Evolutionary conservation across 2,113 vertebrate genomes (phyloP), one percentile per base, ranked within the genome.

Genomic region (Macaca mulatta): DNA sequence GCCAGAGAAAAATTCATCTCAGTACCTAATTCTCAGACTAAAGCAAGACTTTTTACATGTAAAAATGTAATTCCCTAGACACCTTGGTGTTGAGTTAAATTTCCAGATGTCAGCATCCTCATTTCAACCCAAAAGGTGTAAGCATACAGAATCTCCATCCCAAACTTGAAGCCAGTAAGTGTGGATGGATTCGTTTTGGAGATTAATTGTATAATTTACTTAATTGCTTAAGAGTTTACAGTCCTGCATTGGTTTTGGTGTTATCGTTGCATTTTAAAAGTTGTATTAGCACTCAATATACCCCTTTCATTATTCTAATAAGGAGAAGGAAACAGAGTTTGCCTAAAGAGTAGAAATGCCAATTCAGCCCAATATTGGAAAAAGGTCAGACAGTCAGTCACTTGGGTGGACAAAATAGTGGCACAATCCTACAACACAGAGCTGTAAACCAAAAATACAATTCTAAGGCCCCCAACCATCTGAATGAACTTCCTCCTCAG

Each of bases 1-100:
- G 20, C 35, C 9, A 79, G 23, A 90, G 61, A 87, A 32, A 92
- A 90, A 77, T 84, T 52, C 17, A 95, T 78, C 87, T 95, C 30
- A 70, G n/a, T 30, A 27, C 1, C 8, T 89, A 79, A 92, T 80
- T 14, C 8, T 79, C 25, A 88, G 30, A 35, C 14, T 8, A 88
- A 95, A 84, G 22, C 0, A 64, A 61, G 12, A 30, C 16, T 45
- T 75, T 90, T 80, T 77, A 40, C 78, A 75, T 75, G 18, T 25
- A 74, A 89, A 84, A 94, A 94, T 30, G 0, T 25, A 91, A 17
- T 2, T 38, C 25, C 5, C 8, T 61, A 59, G 43, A 87, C 80
- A 45, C 1, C 11, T 14, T 57, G 32, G 27, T 61, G 12, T 67
- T 75, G 30, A 50, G 14, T 61, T 92, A 78, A 89, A 72, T 77